Evolutionary conservation across 2,113 vertebrate genomes (phyloP), one percentile per base, ranked within the genome.

Genomic region (Pelecanoides urinatrix): DNA sequence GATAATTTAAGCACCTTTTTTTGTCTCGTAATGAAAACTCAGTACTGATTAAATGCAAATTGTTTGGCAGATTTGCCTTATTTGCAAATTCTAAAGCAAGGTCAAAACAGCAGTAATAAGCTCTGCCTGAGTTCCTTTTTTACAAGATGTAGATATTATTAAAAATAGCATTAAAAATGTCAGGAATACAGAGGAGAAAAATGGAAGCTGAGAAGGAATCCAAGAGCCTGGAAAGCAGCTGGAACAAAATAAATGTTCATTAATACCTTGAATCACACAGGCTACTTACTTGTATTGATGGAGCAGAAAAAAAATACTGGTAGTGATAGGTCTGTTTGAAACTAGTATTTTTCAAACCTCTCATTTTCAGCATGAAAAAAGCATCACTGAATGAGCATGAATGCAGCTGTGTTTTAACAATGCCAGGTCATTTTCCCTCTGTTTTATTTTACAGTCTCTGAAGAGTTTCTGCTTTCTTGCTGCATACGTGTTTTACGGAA

Each of bases 361-460:
- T 20, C 65, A 84, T 84, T 91, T 95, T 72, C 73, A 65, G 25
- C 40, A 68, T 44, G 73, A 58, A 75, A 86, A 86, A 85, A 85
- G 10, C 34, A 84, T 20, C 66, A 89, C 30, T 42, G 65, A 94
- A 86, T 3, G 8, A 86, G 65, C 47, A 61, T 2, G 62, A 75
- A 61, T 62, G 27, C 75, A 89, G 79, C 77, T 75, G 92, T 61
- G 23, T 72, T 91, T 84, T 89, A 96, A 92, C 86, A 92, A 85
- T 6, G 66, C 61, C 45, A 61, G 86, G 53, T 78, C 1, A 68
- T 92, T 97, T 95, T 13, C 42, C 16, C 42, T 74, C 53, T 4
- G 7, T 82, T 94, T 91, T 82, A 67, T 82, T 94, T 86, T 44
- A 65, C 34, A 23, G 36, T 75, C 56, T 87, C 42, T 68, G 75